Percentiles rank a stretch among this genome's conserved stretches.
Conservation (phyloP, 2,797 vertebrate genomes). For the Nyctibius grandis region DNA sequence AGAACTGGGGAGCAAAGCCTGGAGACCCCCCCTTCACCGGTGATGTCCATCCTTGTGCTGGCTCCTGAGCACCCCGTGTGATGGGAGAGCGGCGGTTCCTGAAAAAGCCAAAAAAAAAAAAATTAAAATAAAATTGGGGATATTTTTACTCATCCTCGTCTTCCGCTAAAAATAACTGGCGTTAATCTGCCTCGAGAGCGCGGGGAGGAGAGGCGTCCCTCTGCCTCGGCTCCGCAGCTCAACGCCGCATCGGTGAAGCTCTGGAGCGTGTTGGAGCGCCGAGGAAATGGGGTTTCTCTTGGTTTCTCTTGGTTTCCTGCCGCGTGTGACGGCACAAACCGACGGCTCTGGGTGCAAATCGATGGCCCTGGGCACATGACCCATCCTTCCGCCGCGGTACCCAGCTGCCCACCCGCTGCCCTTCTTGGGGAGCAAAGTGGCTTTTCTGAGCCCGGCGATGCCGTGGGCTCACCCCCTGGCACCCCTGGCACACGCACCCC, state of each 20-base stretch:
- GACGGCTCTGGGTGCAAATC: accelerated
- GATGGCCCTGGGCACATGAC: background rate
- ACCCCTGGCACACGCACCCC: accelerated
- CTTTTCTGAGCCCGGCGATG: background rate
- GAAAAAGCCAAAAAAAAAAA: background rate
- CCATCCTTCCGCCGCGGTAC: accelerated
- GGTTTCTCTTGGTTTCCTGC: background rate
- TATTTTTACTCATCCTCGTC: constrained; percentile 45
- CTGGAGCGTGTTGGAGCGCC: accelerated
- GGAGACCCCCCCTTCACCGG: accelerated
- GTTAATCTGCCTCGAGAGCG: background rate
- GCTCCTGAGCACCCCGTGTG: background rate
- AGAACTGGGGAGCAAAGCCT: background rate
- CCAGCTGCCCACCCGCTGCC: accelerated
- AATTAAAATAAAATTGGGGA: background rate
- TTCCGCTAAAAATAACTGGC: constrained; percentile 31
- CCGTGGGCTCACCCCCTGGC: accelerated
- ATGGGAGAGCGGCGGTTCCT: background rate
- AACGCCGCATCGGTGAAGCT: background rate
- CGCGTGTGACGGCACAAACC: background rate
- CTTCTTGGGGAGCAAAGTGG: background rate
- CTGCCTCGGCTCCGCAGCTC: background rate
- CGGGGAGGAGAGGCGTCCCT: background rate
- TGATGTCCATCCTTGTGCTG: background rate
- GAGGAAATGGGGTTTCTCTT: background rate